A percentile compares a stretch with the other conserved stretches of the same genome.
These are phyloP conservation scores for Macrosoma leucophasiata DNA, from an alignment of 2,888 invertebrate species.

Conservation along the genomic window DNA sequence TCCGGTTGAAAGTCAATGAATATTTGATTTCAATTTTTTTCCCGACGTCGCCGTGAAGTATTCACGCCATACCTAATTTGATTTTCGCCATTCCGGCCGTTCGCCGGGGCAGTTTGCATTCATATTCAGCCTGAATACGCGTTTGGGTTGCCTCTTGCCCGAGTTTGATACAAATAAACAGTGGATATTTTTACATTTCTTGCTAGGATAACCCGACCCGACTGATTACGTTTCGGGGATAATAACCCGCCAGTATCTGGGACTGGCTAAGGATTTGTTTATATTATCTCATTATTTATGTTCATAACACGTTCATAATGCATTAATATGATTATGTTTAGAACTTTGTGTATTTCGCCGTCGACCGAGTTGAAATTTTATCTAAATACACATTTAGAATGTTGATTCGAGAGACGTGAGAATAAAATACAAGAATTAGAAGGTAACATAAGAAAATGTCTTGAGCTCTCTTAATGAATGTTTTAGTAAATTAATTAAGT, in stretches of 20 bases:
- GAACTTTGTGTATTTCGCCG: no score
- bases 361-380: no score
- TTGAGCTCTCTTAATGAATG: no score
- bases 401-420: no score
- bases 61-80: slow-evolving; percentile 76
- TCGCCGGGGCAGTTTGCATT: slow-evolving; percentile 73
- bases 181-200: slow-evolving; percentile 73
- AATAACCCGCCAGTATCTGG: slow-evolving; percentile 49
- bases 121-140: slow-evolving; percentile 74
- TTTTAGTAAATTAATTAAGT: no score
- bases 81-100: slow-evolving; percentile 73
- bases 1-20: slow-evolving; percentile 75
- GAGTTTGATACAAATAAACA: slow-evolving; percentile 75
- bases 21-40: slow-evolving; percentile 77
- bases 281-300: slow-evolving; percentile 45
- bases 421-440: no score
- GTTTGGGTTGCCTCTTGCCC: slow-evolving; percentile 68
- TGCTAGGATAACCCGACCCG: slow-evolving; percentile 66
- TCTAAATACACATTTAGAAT: no score
- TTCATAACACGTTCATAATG: slow-evolving; percentile 2
- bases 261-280: slow-evolving; percentile 41
- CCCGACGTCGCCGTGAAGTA: slow-evolving; percentile 72
- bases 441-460: no score
- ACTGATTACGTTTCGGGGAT: slow-evolving; percentile 69
- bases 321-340: slow-evolving; percentile 2